Evolutionary conservation across 2,113 vertebrate genomes (phyloP).

Genomic region (Tyto alba): DNA sequence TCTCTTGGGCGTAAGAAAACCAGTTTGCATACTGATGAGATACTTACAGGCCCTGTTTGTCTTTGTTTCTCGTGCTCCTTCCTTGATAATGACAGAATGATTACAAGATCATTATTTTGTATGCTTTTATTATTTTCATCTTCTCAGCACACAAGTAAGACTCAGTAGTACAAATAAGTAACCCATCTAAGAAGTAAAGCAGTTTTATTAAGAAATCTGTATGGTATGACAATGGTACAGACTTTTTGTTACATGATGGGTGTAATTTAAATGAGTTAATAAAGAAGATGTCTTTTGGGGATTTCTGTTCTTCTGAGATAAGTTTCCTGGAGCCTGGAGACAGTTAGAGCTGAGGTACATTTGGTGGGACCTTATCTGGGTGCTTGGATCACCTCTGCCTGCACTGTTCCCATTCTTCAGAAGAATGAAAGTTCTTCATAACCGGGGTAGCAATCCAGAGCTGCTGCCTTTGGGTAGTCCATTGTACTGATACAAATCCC

Average conservation of each 20-base stretch:
- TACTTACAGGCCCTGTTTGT: not conserved
- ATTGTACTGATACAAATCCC: not conserved
- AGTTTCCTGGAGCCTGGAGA: not conserved
- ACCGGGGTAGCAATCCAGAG: not conserved
- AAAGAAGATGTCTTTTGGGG: not conserved
- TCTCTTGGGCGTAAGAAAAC: not conserved
- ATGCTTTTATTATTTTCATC: not conserved
- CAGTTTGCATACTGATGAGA: not conserved
- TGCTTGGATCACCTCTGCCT: not conserved
- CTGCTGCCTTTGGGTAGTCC: not conserved
- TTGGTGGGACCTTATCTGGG: not conserved
- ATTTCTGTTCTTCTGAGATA: not conserved
- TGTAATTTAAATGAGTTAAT: not conserved
- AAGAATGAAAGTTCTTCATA: not conserved
- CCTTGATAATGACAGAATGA: not conserved
- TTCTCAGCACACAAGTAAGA: not conserved
- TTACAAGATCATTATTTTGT: not conserved
- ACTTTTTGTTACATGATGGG: not conserved
- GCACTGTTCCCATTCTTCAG: not conserved
- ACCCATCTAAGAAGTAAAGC: not conserved
- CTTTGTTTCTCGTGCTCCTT: not conserved
- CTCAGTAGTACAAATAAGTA: not conserved
- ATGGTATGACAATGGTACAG: not conserved
- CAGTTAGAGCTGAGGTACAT: not conserved
- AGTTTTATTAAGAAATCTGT: constrained; percentile 4